Evolutionary conservation across 1,140 invertebrate genomes (phyloP), one percentile per base, ranked within the genome.

Genomic region (Saccostrea echinata): DNA sequence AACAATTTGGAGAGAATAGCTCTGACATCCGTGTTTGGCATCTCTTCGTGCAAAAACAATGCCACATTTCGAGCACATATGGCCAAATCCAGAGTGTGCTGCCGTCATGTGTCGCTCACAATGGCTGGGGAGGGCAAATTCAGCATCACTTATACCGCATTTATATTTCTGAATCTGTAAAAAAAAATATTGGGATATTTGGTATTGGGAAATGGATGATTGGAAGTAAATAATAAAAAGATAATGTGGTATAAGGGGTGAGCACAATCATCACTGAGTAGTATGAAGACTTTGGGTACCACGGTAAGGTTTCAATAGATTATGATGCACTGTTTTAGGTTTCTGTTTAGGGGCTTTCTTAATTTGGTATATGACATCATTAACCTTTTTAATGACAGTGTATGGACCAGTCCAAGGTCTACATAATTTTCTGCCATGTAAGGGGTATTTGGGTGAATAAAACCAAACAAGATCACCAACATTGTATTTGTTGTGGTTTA

Each of bases 261-360:
- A 18, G 21, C 21, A 21, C 13, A 57, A 57, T 57, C 55, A 57
- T 57, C 55, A 84, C 27, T 18, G 3, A 57, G 13, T 4, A 13
- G 3, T 57, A 57, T 0, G 55, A 13, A n/a, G 86, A 51, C 21
- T 33, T 64, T 52, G 27, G 33, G 8, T 27, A 43, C 16, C 76
- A 30, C 8, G 57, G 43, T 80, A 88, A 9, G 4, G 57, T 61
- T 84, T 88, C 4, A 88, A 51, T 18, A 64, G 3, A 30, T 86
- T 30, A 27, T 84, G 85, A 35, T 88, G 88, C n/a, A 86, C 85
- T 21, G 83, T 55, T 76, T 86, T 86, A 27, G 51, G n/a, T 51
- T 86, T 86, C 4, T n/a, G 52, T 55, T 64, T 86, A 27, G 12
- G 57, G 0, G 4, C 68, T 35, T 51, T 16, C 80, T 43, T 35